A percentile compares a stretch with the other conserved stretches of the same genome.
Evolutionary conservation across 2,797 vertebrate species (phyloP).

Genomic region (Sternarchorhynchus goeldii): DNA sequence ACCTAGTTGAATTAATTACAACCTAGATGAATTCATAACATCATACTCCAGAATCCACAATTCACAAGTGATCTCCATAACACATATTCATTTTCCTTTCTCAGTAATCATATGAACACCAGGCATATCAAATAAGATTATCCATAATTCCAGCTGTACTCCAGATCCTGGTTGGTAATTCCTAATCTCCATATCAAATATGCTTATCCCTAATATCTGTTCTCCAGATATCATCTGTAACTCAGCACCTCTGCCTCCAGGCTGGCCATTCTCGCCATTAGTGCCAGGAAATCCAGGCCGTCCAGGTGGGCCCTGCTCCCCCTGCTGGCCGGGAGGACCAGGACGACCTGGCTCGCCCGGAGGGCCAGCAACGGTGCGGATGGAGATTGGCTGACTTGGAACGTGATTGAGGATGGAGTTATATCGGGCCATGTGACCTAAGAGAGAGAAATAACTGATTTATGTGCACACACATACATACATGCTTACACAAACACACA

Average conservation of each 20-base stretch:
- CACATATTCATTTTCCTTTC: too few species aligned
- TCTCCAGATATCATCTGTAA: not conserved
- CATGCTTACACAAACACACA: not conserved
- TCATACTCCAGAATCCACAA: too few species aligned
- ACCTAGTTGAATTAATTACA: too few species aligned
- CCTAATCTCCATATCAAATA: not conserved
- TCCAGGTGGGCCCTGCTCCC: conserved; percentile 90
- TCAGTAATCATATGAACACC: too few species aligned
- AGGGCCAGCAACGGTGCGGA: conserved; percentile 85
- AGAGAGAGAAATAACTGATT: not conserved
- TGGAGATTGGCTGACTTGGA: conserved; percentile 84
- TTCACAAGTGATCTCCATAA: too few species aligned
- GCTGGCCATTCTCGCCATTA: conserved; percentile 86
- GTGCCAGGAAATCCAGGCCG: conserved; percentile 91
- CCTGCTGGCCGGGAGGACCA: conserved; percentile 83
- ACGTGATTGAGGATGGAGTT: conserved; percentile 90
- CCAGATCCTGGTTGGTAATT: not conserved
- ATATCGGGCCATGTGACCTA: conserved; percentile 94
- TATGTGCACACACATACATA: not conserved
- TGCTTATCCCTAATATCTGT: not conserved
- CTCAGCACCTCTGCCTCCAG: conserved; percentile 87
- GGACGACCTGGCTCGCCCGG: conserved; percentile 90
- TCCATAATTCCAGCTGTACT: not conserved
- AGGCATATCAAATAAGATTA: too few species aligned
- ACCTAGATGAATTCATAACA: too few species aligned